These are phyloP conservation scores for Leptura quadrifasciata DNA, from an alignment of 2,888 invertebrate genomes.

Conservation along the genomic window DNA sequence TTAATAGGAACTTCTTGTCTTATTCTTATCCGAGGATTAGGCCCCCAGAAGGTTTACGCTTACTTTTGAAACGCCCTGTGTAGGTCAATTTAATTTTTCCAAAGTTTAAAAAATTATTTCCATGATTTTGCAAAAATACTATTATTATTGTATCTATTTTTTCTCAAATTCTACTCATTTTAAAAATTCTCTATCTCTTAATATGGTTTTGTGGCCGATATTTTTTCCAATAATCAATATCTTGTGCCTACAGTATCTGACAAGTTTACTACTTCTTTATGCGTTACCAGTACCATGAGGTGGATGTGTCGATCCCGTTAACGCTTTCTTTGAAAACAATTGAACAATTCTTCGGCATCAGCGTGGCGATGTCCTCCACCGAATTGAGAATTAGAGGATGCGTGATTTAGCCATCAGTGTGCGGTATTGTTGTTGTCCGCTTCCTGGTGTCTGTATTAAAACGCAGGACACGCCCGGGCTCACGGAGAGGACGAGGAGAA, in stretches of 20 bases:
- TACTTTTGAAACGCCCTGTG: no score
- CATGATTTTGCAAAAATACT: no score
- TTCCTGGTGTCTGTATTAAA: conserved; percentile 42
- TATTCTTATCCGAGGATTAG: no score
- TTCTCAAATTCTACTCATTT: no score
- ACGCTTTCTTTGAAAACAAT: conserved; percentile 32
- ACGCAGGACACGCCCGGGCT: conserved; percentile 45
- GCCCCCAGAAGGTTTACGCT: no score
- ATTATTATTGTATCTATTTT: no score
- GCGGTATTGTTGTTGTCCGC: conserved; percentile 26
- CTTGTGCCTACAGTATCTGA: not conserved
- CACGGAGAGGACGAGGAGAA: conserved; percentile 45
- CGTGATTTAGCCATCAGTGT: conserved; percentile 30
- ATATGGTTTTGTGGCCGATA: no score
- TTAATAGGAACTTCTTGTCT: no score
- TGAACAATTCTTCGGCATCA: conserved; percentile 27
- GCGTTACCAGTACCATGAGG: conserved; percentile 21
- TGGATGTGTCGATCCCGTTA: conserved; percentile 31
- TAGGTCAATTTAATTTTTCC: no score
- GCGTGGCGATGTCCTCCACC: conserved; percentile 30
- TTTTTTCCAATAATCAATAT: not conserved
- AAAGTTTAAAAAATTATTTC: no score
- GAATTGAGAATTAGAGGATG: conserved; percentile 47
- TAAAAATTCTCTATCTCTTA: no score
- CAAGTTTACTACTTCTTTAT: not conserved